Conservation (phyloP, 2,888 invertebrate species). For the Electrophaes corylata region DNA sequence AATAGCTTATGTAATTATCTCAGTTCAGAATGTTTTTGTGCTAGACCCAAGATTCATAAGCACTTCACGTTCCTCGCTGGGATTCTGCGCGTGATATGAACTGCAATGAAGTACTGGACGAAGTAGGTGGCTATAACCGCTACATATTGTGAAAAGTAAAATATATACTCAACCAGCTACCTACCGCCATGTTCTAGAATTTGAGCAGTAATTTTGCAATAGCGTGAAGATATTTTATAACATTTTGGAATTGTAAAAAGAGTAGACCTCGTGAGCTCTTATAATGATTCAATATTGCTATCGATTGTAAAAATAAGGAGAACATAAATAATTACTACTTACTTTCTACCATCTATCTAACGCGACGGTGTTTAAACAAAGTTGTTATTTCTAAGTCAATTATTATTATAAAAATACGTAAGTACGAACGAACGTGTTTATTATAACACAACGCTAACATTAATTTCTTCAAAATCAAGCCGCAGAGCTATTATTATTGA, state of each 20-base stretch:
- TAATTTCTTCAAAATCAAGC: conserved; percentile 3
- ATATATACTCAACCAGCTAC: background rate
- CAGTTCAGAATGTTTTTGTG: conserved; percentile 11
- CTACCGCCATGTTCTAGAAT: background rate
- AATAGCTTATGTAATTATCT: conserved; percentile 8
- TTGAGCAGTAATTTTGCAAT: background rate
- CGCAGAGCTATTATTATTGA: conserved; percentile 37
- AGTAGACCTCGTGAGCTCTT: too few species aligned
- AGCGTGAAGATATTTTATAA: background rate
- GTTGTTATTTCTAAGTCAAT: too few species aligned
- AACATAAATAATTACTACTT: background rate
- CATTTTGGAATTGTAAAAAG: background rate
- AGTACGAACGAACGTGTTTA: too few species aligned
- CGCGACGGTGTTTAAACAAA: too few species aligned
- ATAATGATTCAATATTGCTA: too few species aligned
- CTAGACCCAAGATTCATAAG: conserved; percentile 31
- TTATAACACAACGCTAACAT: background rate
- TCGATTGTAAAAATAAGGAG: background rate
- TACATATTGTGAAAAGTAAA: background rate
- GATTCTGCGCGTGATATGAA: conserved; percentile 40
- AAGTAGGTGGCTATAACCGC: background rate
- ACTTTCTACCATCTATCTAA: too few species aligned
- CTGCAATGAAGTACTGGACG: conserved; percentile 31
- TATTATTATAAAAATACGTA: too few species aligned
- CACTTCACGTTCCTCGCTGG: conserved; percentile 40